Evolutionary conservation across 2,797 vertebrate genomes (phyloP), one percentile per base, ranked within the genome.

Genomic region (Todus mexicanus): DNA sequence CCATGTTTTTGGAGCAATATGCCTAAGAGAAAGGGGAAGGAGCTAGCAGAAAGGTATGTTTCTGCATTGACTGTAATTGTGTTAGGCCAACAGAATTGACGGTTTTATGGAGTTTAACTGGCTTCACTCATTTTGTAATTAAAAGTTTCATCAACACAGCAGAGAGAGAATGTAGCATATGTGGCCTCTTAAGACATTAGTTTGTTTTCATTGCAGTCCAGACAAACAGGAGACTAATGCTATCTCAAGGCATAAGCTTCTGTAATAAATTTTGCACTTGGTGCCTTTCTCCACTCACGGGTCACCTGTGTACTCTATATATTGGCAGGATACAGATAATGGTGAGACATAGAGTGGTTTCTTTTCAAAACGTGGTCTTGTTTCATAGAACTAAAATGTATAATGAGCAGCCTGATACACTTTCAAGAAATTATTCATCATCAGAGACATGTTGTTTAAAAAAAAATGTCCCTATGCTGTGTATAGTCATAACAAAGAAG

Each of bases 121-220:
- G 37, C 56, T 96, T 95, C 63, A 18, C 56, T 94, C 19, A 70
- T 82, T 81, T 91, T 83, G 45, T 91, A 85, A 96, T 94, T 78
- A 87, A 56, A 88, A 84, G 16, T 74, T 78, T 74, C 86, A 65
- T 53, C 87, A 68, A 43, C 35, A 23, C 54, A 89, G 70, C n/a
- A n/a, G n/a, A 78, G 51, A 56, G 21, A 59, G 54, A 51, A 69
- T 11, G 15, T 71, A 63, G 33, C 74, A 43, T 93, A 68, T 81
- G 74, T 60, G 54, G 78, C 29, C 48, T 95, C 57, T 80, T 68
- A 54, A 72, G 88, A 27, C 15, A 61, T 87, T 25, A 51, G 15
- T 16, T 65, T 87, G 25, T 92, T 90, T 95, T 63, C 77, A 42
- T 81, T 82, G 38, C 33, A 50, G 78, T 75, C 69, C 87, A 91